Base-by-base conservation (phyloP, 2,797 vertebrate species). In the Florisuga fusca region DNA sequence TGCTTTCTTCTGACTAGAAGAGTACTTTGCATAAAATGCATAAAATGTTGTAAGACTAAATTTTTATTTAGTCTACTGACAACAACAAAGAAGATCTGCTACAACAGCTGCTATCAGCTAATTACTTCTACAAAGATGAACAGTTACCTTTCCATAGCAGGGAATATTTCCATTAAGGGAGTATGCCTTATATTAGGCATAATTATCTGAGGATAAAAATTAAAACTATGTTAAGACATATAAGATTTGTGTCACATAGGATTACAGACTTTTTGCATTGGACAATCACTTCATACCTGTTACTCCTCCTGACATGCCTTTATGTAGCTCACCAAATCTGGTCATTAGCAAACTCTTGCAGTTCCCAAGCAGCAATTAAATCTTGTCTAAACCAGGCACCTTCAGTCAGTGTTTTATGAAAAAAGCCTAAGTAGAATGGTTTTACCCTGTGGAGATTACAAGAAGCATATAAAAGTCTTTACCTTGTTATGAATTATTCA, bases 161-260 rank as follows among this genome's bases (percentile, higher is more conserved):
- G 10, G 26, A 34, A 20, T 34, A 18, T 61, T 72, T 92, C 71
- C 51, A 66, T n/a, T n/a, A n/a, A n/a, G n/a, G n/a, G n/a, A n/a
- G n/a, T n/a, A n/a, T n/a, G n/a, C n/a, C n/a, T n/a, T n/a, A n/a
- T n/a, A n/a, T n/a, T n/a, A 31, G 68, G 7, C 15, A 34, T 26
- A 67, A 51, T 18, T 55, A 23, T 58, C 38, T 81, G 7, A 79
- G 15, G 10, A 55, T 13, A 58, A 62, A 84, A 87, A 75, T 13
- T 34, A 46, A 74, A 87, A 19, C 12, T 4, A 0, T 22, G 9
- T 20, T 61, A 23, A 77, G 61, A 72, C 8, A 74, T 10, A 13
- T 26, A 9, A 57, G 54, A 20, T 87, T 67, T 53, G 6, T 34
- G 6, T 45, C 2, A 0, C 9, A 20, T 33, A 2, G 0, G 25